Evolutionary conservation across 1,140 invertebrate genomes (phyloP), one percentile per base, ranked within the genome.

Genomic region (Drosophila sproati): DNA sequence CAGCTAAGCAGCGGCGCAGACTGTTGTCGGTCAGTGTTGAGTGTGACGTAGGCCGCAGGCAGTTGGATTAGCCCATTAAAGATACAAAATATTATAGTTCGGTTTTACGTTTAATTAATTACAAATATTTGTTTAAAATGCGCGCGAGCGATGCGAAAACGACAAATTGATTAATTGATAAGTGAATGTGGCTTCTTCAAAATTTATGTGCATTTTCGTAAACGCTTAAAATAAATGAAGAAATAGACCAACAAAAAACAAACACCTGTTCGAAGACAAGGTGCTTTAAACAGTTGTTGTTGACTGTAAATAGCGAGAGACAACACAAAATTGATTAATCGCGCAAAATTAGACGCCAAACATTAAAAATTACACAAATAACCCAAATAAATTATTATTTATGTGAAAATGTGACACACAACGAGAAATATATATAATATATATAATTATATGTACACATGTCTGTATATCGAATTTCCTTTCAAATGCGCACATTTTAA

Each of bases 111-210:
- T 83, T 72, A 88, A 88, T 88, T 89, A 89, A 88, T 88, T 88
- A 88, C 85, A 80, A 57, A 88, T 88, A 88, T 88, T 83, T 88
- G 85, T 89, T 89, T 78, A 80, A 66, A 73, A 54, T 57, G 61
- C 63, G 41, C 59, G 48, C 37, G 50, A 57, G 52, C 72, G 20
- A 20, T 48, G 55, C 59, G 50, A 56, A 69, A 51, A 52, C 10
- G 72, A 87, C 78, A 88, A 88, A 88, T 89, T 88, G 83, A 88
- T 88, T 88, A 88, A 88, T 89, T 88, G 83, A 80, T 80, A 89
- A 88, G 83, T 88, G 83, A 88, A 71, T 64, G 77, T 59, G 62
- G 57, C 60, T 20, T 20, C 20, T n/a, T 6, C 56, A 39, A 64
- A 72, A 85, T 86, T 86, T 81, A 85, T 81, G 78, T 85, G 66